Percentiles rank a stretch among this genome's conserved stretches.
Conservation (phyloP, 92 coral and sea anemone genomes). For the Anthopleura xanthogrammica region DNA sequence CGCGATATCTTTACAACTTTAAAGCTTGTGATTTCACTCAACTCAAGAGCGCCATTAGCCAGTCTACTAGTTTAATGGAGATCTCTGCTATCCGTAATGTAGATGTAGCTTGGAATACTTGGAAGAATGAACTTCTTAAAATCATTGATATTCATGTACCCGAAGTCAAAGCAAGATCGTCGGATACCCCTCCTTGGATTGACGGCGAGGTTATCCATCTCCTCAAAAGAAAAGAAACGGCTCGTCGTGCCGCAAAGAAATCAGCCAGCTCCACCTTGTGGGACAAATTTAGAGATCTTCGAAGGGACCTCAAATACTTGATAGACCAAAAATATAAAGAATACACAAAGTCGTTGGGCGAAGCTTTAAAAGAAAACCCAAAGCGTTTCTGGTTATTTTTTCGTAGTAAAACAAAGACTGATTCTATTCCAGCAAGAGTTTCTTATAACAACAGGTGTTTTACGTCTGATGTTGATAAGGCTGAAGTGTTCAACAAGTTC, state of each 20-base stretch:
- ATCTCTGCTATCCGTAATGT: too few species aligned
- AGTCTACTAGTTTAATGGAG: too few species aligned
- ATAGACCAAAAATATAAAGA: constrained; percentile 31
- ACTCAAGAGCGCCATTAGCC: too few species aligned
- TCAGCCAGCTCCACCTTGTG: neutral
- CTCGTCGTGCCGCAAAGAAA: constrained; percentile 29
- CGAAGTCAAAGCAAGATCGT: neutral
- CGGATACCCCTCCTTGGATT: constrained; percentile 49
- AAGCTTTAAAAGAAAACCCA: constrained; percentile 3
- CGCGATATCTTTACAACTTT: too few species aligned
- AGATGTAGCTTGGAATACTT: too few species aligned
- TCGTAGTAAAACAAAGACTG: constrained; percentile 25
- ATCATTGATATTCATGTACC: constrained; percentile 22
- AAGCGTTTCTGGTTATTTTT: constrained; percentile 33
- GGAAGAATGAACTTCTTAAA: constrained; percentile 17
- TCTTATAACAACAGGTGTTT: neutral
- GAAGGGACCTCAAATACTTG: constrained; percentile 16
- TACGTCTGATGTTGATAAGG: constrained; percentile 14
- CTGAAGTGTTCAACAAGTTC: constrained; percentile 26
- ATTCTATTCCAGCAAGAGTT: constrained; percentile 17
- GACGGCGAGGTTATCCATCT: constrained; percentile 32
- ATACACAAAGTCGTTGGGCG: constrained; percentile 24
- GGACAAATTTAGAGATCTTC: constrained; percentile 13
- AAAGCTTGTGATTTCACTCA: too few species aligned
- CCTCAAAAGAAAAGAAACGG: constrained; percentile 38